These are phyloP conservation scores for Arge pagana DNA, from an alignment of 2,888 invertebrate genomes.

Conservation along the genomic window DNA sequence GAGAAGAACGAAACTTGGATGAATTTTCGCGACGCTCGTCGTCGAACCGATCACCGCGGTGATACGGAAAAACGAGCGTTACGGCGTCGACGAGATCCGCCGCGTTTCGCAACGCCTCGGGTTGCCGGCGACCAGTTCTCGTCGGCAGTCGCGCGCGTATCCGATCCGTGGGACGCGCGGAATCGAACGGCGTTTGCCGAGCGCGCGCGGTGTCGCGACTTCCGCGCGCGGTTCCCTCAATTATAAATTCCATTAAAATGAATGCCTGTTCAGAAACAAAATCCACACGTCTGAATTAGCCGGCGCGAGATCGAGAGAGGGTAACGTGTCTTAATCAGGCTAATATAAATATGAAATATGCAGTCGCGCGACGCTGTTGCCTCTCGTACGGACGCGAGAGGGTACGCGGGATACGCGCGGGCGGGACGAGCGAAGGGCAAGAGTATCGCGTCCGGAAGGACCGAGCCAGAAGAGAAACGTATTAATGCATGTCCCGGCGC, in stretches of 20 bases:
- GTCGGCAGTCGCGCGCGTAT: too few species aligned
- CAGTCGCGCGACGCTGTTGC: conserved; percentile 37
- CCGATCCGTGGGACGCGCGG: background rate
- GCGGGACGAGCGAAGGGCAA: too few species aligned
- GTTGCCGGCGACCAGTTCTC: too few species aligned
- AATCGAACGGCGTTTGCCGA: conserved; percentile 1
- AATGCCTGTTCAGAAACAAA: conserved; percentile 58
- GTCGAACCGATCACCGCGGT: too few species aligned
- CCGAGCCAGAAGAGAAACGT: conserved; percentile 15
- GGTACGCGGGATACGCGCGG: too few species aligned
- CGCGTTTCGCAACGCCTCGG: too few species aligned
- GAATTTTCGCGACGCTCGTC: too few species aligned
- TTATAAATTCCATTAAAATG: conserved; percentile 59
- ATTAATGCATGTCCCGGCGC: conserved; percentile 10
- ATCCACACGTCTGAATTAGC: conserved; percentile 58
- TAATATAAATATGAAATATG: conserved; percentile 60
- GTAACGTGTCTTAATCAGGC: conserved; percentile 58
- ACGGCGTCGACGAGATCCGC: too few species aligned
- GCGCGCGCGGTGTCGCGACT: too few species aligned
- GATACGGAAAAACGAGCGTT: too few species aligned
- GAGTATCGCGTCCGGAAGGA: conserved; percentile 43
- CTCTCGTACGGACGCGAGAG: background rate
- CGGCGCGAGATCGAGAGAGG: too few species aligned
- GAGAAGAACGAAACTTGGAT: conserved; percentile 39
- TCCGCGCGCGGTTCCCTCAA: conserved; percentile 57